Evolutionary conservation across 2,888 invertebrate species (phyloP).

Genomic region (Holacanthella duospinosa): DNA sequence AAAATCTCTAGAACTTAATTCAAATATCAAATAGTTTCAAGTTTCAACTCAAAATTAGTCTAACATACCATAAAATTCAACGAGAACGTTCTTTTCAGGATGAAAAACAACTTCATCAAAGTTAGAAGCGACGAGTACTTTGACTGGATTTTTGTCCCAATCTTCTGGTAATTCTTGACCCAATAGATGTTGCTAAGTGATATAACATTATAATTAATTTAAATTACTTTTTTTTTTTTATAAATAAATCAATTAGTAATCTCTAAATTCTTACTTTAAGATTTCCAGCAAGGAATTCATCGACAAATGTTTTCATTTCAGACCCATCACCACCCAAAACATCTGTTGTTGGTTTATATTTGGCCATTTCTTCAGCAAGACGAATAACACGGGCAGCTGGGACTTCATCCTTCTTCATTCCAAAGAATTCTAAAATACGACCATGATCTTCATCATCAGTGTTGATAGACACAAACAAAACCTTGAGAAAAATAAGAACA

Average conservation of each 20-base stretch:
- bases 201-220: neutral
- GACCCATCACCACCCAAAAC: conserved; percentile 57
- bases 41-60: no score
- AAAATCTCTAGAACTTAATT: no score
- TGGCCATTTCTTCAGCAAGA: conserved; percentile 93
- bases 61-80: conserved; percentile 99
- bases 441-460: conserved; percentile 91
- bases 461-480: conserved; percentile 91
- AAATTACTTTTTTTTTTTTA: no score
- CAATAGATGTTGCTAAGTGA: conserved; percentile 67
- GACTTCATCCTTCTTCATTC: conserved; percentile 86
- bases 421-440: conserved; percentile 98
- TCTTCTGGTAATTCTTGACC: conserved; percentile 89
- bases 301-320: conserved; percentile 63
- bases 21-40: no score
- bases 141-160: conserved; percentile 93
- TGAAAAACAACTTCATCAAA: conserved; percentile 88
- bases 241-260: neutral
- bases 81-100: conserved; percentile 78
- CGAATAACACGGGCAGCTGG: conserved; percentile 85
- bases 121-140: conserved; percentile 84
- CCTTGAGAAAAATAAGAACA: no score
- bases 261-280: conserved; percentile 53
- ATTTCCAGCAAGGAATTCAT: conserved; percentile 79
- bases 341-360: conserved; percentile 78